Evolutionary conservation across 2,797 vertebrate species (phyloP), one percentile per base, ranked within the genome.

Genomic region (Rhinoraja longicauda): DNA sequence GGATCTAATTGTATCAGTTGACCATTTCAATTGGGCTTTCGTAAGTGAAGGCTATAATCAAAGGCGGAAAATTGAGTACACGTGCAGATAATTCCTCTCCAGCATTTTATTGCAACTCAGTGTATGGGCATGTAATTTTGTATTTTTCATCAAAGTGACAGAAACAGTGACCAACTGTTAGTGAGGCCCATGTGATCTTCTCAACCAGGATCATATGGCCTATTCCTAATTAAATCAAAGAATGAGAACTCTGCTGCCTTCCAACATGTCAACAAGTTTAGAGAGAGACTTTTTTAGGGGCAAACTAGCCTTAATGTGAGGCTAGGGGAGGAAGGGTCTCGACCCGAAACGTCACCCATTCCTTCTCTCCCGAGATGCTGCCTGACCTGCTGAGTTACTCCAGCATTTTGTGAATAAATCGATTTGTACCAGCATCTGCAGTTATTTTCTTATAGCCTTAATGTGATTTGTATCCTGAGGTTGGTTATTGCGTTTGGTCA

Each of bases 141-240:
- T 21, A 75, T 57, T 75, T 72, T 13, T n/a, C 70, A 92, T 92
- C 39, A 92, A 92, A 75, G 90, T 73, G 0, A 2, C 21, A 36
- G 70, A 4, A 92, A 92, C 90, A 92, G 90, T 92, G 90, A 75
- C 39, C 45, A 24, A 45, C 90, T 92, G 90, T 75, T 88, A 36
- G 70, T 73, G 70, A 6, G 13, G 26, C 90, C 90, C 90, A 92
- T 75, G 90, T 92, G 70, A 10, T 92, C 36, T 4, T 72, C 70
- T 8, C 90, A 15, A 15, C 36, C 70, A 45, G 29, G 45, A 57
- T 92, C 90, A 92, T 39, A 92, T 6, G 70, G 36, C 57, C 90
- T 57, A 19, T 26, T 10, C 39, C 6, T 92, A 75, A 92, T 57
- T 92, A 53, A 92, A 75, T 92, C 26, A 92, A 75, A 92, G 13